Conservation (phyloP, 92 coral and sea anemone species). For the Bergia puertoricense region DNA sequence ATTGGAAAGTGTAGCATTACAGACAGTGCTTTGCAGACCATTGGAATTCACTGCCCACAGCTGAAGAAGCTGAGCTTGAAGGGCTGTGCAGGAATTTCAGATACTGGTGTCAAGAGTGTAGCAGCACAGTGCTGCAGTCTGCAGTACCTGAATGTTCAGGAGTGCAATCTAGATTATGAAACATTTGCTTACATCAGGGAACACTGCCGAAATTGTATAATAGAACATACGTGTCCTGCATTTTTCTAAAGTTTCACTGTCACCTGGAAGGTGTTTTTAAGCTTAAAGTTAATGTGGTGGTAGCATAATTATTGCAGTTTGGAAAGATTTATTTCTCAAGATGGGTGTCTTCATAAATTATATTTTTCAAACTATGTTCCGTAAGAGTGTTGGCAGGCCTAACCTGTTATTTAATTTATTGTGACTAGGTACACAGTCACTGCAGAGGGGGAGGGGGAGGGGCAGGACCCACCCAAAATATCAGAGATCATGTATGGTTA, state of each 20-base stretch:
- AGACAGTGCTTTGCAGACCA: constrained; percentile 83
- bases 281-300: too few relatives aligned
- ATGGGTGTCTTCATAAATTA: too few relatives aligned
- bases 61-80: constrained; percentile 89
- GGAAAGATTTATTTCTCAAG: too few relatives aligned
- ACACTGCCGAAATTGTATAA: constrained; percentile 89
- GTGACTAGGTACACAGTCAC: too few relatives aligned
- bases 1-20: constrained; percentile 96
- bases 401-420: too few relatives aligned
- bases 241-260: constrained; percentile 55
- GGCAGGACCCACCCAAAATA: too few relatives aligned
- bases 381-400: too few relatives aligned
- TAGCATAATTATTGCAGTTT: too few relatives aligned
- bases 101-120: constrained; percentile 80
- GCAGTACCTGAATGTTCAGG: constrained; percentile 93
- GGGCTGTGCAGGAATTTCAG: constrained; percentile 81
- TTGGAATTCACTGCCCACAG: constrained; percentile 98
- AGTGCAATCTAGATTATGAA: constrained; percentile 84
- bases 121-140: constrained; percentile 93
- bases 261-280: too few relatives aligned
- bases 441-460: too few relatives aligned
- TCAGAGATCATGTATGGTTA: too few relatives aligned
- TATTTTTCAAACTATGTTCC: too few relatives aligned
- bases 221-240: constrained; percentile 96
- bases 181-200: constrained; percentile 83